Percentiles rank a stretch among this genome's conserved stretches.
These are phyloP conservation scores for Narcine bancroftii DNA, from an alignment of 2,113 vertebrate genomes.

Conservation along the genomic window DNA sequence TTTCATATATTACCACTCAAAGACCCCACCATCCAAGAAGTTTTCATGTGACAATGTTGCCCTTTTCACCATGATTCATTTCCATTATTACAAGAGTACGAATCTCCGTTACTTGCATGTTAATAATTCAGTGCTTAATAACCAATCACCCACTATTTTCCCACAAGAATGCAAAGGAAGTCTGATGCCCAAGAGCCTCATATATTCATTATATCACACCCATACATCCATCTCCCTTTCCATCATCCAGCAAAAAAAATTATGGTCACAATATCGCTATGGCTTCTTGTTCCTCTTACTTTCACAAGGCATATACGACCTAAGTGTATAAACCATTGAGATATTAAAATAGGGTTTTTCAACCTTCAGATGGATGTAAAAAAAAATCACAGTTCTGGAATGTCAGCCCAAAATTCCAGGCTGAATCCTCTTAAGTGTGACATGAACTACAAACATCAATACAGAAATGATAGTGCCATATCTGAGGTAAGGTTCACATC, in stretches of 20 bases:
- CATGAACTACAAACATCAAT: background rate
- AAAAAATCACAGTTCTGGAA: background rate
- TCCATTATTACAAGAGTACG: background rate
- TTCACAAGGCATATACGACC: background rate
- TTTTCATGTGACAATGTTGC: background rate
- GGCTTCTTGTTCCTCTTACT: background rate
- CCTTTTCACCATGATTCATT: background rate
- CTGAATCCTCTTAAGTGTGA: background rate
- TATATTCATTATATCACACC: background rate
- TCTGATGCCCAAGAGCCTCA: background rate
- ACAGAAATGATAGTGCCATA: background rate
- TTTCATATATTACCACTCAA: background rate
- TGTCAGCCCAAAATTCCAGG: background rate
- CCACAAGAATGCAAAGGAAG: background rate
- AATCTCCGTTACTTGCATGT: background rate
- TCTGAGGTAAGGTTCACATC: background rate
- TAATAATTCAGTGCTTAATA: background rate
- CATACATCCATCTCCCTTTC: background rate
- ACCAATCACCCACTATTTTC: background rate
- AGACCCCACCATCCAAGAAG: background rate
- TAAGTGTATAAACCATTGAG: background rate
- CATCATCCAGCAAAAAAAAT: background rate
- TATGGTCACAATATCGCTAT: background rate
- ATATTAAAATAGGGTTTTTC: background rate
- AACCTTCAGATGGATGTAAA: background rate